Evolutionary conservation across 2,113 vertebrate species (phyloP).

Genomic region (Strix uralensis): DNA sequence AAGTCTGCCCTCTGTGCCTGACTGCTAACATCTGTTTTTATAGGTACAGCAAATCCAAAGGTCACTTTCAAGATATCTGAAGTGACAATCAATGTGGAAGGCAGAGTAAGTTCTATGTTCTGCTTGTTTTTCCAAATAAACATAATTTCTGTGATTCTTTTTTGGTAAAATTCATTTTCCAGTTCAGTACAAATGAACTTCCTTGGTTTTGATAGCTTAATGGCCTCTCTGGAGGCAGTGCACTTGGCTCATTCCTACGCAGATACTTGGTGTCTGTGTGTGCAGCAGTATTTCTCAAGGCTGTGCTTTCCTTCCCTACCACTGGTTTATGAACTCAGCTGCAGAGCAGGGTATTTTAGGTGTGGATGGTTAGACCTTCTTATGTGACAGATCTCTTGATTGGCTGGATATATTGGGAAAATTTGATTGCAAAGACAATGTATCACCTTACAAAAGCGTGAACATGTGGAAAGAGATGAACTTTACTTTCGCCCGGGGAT

Average conservation of each 20-base stretch:
- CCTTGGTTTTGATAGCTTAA: neutral
- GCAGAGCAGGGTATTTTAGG: slow-evolving; percentile 5
- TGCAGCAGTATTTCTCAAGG: slow-evolving; percentile 6
- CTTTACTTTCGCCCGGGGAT: neutral
- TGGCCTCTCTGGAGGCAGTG: neutral
- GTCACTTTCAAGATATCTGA: slow-evolving; percentile 85
- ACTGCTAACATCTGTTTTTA: slow-evolving; percentile 50
- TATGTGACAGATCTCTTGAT: neutral
- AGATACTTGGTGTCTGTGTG: neutral
- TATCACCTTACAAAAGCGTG: neutral
- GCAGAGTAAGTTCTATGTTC: slow-evolving; percentile 73
- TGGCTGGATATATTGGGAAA: neutral
- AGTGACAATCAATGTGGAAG: slow-evolving; percentile 75
- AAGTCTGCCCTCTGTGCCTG: neutral
- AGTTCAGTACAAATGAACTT: neutral
- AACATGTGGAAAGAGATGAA: neutral
- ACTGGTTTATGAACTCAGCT: slow-evolving; percentile 8
- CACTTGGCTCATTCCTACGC: neutral
- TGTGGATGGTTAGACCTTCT: neutral
- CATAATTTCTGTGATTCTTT: neutral
- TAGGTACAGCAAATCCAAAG: slow-evolving; percentile 84
- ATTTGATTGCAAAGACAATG: neutral
- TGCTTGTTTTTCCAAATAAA: neutral
- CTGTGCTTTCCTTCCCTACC: neutral
- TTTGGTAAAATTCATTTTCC: neutral